A percentile compares a stretch with the other conserved stretches of the same genome.
These are phyloP conservation scores for Thalassoma bifasciatum DNA, from an alignment of 2,113 vertebrate genomes.

Conservation along the genomic window DNA sequence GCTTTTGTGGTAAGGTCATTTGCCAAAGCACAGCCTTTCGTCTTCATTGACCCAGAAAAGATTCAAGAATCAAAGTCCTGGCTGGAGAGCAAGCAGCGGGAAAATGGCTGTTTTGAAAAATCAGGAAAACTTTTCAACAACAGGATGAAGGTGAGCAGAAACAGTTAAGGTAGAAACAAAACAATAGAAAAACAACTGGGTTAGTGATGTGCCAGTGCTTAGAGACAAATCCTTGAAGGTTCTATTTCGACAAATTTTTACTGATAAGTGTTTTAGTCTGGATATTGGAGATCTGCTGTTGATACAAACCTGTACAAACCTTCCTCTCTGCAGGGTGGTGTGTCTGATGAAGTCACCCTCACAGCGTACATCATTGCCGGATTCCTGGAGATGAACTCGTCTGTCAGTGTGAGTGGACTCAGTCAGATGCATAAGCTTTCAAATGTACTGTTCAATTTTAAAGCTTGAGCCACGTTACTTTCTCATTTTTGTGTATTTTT, in stretches of 20 bases:
- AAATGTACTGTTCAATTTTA: too few relatives aligned
- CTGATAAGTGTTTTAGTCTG: too few relatives aligned
- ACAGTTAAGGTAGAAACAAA: not conserved
- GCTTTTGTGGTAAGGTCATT: constrained; percentile 85
- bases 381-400: constrained; percentile 78
- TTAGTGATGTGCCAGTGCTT: not conserved
- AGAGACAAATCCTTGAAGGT: too few relatives aligned
- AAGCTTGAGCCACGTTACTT: too few relatives aligned
- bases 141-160: constrained; percentile 80
- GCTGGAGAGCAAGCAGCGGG: constrained; percentile 78
- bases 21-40: constrained; percentile 73
- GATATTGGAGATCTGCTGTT: not conserved
- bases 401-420: constrained; percentile 64
- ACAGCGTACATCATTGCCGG: constrained; percentile 83
- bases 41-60: constrained; percentile 74
- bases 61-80: constrained; percentile 70
- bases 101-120: constrained; percentile 83
- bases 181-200: too few relatives aligned
- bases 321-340: constrained; percentile 83
- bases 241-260: too few relatives aligned
- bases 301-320: not conserved
- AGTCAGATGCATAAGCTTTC: too few relatives aligned
- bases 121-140: constrained; percentile 85
- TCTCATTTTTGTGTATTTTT: too few relatives aligned
- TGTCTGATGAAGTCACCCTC: constrained; percentile 84